These are phyloP conservation scores for Leucoraja erinaceus DNA, from an alignment of 2,113 vertebrate species.

Conservation along the genomic window DNA sequence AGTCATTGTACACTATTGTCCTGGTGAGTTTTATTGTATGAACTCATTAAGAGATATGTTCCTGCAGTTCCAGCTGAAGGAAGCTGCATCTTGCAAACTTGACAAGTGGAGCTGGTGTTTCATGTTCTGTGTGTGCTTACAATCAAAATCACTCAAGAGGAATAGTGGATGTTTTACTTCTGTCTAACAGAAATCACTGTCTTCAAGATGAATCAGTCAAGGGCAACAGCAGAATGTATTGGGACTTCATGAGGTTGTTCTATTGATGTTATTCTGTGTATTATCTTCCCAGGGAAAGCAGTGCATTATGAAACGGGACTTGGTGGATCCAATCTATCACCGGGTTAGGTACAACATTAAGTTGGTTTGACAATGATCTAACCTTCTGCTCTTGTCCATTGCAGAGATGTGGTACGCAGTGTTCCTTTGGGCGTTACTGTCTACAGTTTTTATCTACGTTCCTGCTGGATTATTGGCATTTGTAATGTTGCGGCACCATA, in stretches of 20 bases:
- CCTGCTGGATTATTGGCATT: slow-evolving; percentile 80
- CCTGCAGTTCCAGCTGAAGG: not conserved
- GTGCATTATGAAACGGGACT: not conserved
- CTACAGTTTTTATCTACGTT: slow-evolving; percentile 83
- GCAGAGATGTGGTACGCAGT: slow-evolving; percentile 98
- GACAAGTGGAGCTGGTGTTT: not conserved
- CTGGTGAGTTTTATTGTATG: too few relatives aligned
- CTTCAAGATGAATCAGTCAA: not conserved
- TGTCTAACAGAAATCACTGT: not conserved
- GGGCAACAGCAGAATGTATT: not conserved
- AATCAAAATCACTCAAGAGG: not conserved
- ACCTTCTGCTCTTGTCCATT: slow-evolving; percentile 38
- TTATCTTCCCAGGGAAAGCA: not conserved
- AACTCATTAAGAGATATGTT: not conserved
- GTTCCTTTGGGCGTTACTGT: slow-evolving; percentile 88
- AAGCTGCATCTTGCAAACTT: not conserved
- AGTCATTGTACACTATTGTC: too few relatives aligned
- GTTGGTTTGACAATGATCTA: not conserved
- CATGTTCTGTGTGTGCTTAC: not conserved
- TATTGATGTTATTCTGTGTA: not conserved
- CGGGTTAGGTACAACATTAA: not conserved
- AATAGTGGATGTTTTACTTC: not conserved
- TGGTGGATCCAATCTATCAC: not conserved
- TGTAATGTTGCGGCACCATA: slow-evolving; percentile 81
- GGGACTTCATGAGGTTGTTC: not conserved